Evolutionary conservation across 92 coral and sea anemone genomes (phyloP).

Genomic region (Bergia sp.): DNA sequence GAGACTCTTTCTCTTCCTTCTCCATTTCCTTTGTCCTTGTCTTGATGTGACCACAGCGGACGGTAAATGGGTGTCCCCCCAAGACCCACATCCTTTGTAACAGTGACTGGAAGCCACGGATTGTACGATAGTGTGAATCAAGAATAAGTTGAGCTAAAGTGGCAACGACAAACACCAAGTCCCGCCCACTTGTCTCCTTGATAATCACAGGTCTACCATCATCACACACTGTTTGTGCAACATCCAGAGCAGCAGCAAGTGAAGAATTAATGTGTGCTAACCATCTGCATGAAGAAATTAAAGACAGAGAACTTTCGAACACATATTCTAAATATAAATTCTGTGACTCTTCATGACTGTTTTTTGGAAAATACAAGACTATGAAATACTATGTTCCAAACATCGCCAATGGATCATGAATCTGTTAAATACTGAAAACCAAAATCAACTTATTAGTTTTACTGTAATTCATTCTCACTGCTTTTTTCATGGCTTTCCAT

Average conservation of each 20-base stretch:
- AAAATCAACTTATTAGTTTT: too few species aligned
- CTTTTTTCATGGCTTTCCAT: too few species aligned
- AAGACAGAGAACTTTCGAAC: neutral
- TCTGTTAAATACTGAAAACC: too few species aligned
- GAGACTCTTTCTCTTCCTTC: constrained; percentile 74
- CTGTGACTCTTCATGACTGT: neutral
- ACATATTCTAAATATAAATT: neutral
- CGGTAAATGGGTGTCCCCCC: constrained; percentile 94
- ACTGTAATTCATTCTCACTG: too few species aligned
- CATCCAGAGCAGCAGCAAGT: constrained; percentile 82
- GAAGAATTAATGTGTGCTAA: constrained; percentile 69
- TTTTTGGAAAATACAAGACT: neutral
- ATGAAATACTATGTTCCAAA: neutral
- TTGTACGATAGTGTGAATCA: constrained; percentile 90
- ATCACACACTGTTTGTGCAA: constrained; percentile 71
- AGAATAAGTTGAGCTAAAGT: constrained; percentile 91
- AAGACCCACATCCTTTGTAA: constrained; percentile 99
- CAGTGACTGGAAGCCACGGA: constrained; percentile 93
- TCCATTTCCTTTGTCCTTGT: constrained; percentile 57
- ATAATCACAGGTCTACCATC: constrained; percentile 91
- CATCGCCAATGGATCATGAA: too few species aligned
- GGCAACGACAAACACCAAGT: constrained; percentile 82
- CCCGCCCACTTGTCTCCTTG: constrained; percentile 87
- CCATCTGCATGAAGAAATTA: constrained; percentile 67
- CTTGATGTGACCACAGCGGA: constrained; percentile 84